Conservation (phyloP, 2,888 invertebrate species). For the Phaonia tiefii region DNA sequence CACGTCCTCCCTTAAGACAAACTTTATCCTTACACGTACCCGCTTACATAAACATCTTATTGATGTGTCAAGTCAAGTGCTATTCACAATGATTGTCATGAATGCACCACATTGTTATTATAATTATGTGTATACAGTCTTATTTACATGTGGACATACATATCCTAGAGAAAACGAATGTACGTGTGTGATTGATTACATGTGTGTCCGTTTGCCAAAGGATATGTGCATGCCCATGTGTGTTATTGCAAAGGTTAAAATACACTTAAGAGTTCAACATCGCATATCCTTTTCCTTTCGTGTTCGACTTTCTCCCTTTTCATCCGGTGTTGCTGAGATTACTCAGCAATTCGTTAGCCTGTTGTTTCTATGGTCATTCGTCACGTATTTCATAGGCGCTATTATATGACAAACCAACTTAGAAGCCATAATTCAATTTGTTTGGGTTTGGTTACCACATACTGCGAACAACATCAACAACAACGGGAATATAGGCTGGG, state of each 20-base stretch:
- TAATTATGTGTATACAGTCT: slow-evolving; percentile 4
- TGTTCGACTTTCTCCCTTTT: slow-evolving; percentile 25
- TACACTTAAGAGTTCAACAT: slow-evolving; percentile 58
- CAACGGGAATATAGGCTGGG: neutral
- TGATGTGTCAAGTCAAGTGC: slow-evolving; percentile 52
- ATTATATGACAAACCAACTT: slow-evolving; percentile 69
- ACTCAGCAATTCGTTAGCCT: slow-evolving; percentile 65
- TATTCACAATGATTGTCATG: slow-evolving; percentile 30
- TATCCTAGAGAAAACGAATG: slow-evolving; percentile 29
- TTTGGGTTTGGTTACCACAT: slow-evolving; percentile 66
- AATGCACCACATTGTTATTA: slow-evolving; percentile 3
- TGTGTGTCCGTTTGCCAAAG: neutral
- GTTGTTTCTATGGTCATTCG: slow-evolving; percentile 69
- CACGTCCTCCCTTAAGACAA: neutral
- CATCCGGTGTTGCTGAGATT: slow-evolving; percentile 48
- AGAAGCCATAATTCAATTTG: slow-evolving; percentile 69
- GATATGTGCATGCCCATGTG: neutral
- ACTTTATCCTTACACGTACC: neutral
- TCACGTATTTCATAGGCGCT: slow-evolving; percentile 69
- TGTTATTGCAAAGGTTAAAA: slow-evolving; percentile 52
- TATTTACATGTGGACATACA: neutral
- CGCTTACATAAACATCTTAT: slow-evolving; percentile 1
- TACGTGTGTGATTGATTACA: neutral
- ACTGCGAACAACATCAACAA: slow-evolving; percentile 42
- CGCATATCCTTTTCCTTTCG: slow-evolving; percentile 56